These are phyloP conservation scores for Drosophila maculinotata DNA, from an alignment of 2,888 invertebrate species.

Conservation along the genomic window DNA sequence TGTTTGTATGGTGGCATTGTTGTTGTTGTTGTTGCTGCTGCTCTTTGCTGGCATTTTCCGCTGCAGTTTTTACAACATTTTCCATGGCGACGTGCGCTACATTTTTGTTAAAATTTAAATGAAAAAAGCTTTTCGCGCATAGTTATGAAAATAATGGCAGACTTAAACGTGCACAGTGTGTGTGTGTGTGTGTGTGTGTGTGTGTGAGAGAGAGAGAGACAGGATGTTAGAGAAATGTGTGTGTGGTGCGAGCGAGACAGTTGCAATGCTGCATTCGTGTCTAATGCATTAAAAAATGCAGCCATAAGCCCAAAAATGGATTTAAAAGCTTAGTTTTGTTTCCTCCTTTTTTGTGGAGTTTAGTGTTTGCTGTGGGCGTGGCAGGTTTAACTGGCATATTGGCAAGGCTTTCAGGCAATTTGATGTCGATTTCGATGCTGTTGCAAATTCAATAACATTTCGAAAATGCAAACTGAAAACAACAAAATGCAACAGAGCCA, in stretches of 20 bases:
- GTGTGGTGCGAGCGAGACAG: not conserved
- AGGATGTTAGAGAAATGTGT: not conserved
- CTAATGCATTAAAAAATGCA: constrained; percentile 55
- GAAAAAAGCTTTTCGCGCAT: constrained; percentile 77
- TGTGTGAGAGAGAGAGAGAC: not conserved
- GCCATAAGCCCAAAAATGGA: constrained; percentile 61
- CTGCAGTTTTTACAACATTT: constrained; percentile 69
- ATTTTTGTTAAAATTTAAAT: constrained; percentile 73
- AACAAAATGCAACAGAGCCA: too few species aligned
- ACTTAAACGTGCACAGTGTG: constrained; percentile 37
- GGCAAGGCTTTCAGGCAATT: constrained; percentile 47
- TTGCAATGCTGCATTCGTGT: constrained; percentile 6
- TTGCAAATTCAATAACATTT: constrained; percentile 70
- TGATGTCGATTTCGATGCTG: constrained; percentile 26
- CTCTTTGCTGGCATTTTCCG: constrained; percentile 63
- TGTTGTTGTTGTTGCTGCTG: constrained; percentile 41
- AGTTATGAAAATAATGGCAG: constrained; percentile 76
- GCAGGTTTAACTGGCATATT: constrained; percentile 41
- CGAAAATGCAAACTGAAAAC: too few species aligned
- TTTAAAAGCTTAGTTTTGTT: constrained; percentile 50
- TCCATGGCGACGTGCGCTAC: constrained; percentile 42
- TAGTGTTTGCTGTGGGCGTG: constrained; percentile 38
- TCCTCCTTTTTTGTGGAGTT: constrained; percentile 9
- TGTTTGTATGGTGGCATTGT: constrained; percentile 49
- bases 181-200: not conserved